Base-by-base conservation (phyloP, 2,797 vertebrate species). In the Oryzias dopingdopingensis region DNA sequence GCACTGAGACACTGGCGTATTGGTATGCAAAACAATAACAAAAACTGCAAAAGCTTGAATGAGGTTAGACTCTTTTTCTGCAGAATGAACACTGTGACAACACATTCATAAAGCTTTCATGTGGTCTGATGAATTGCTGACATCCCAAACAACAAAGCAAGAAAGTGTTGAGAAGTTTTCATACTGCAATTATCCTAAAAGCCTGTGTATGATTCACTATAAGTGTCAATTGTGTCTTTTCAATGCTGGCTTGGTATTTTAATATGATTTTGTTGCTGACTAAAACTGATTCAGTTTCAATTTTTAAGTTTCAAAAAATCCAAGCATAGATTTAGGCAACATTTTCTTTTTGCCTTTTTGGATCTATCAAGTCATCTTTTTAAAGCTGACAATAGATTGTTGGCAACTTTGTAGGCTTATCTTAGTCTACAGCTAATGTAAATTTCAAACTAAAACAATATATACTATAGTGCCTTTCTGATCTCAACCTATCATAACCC, bases 31-130 rank as follows among this genome's bases (percentile, higher is more conserved):
- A 24, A 57, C 40, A 18, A 58, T 49, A 65, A 56, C 53, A 66
- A 48, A 44, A 71, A 71, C 62, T 52, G 50, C 56, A 73, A 71
- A 76, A 61, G 32, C 32, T 53, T 62, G 49, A 58, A 70, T 54
- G 65, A 70, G 46, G 58, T 77, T 66, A 83, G 74, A 85, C 61
- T 86, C 86, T 82, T 82, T 77, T 76, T 61, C 63, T 65, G 47
- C 18, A 41, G 55, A 66, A 83, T 84, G 69, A 80, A 81, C 74
- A 23, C 43, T 62, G 48, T 70, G 71, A 80, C 71, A 72, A 62
- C 53, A 32, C 52, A 44, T 76, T 70, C 63, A 59, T 68, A 69
- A 37, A 58, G 46, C 43, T 42, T 64, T 60, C 67, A 66, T 65
- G 57, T 58, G 20, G 13, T 62, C 50, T 67, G 74, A 79, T 65